These are phyloP conservation scores for Spilogale gracilis DNA, from an alignment of 2,113 vertebrate genomes.

Conservation along the genomic window DNA sequence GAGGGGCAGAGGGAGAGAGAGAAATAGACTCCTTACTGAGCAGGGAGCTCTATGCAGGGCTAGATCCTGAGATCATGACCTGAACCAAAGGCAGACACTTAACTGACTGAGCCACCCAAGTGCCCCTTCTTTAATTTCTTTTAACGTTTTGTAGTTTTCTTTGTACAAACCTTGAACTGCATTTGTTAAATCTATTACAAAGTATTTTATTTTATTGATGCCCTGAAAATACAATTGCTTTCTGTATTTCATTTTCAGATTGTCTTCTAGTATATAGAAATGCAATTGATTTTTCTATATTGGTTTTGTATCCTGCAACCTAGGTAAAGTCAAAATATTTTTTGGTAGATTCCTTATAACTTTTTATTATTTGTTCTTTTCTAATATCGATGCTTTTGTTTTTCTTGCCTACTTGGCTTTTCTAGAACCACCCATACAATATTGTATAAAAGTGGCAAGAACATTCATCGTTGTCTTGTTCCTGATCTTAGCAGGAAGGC, in stretches of 20 bases:
- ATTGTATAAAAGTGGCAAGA: background rate
- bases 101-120: no score
- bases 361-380: background rate
- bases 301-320: background rate
- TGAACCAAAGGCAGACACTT: no score
- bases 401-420: background rate
- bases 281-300: background rate
- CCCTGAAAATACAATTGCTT: background rate
- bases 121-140: background rate
- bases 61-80: no score
- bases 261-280: background rate
- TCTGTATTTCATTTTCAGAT: background rate
- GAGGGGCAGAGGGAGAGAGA: no score
- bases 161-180: background rate
- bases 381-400: background rate
- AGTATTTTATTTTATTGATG: background rate
- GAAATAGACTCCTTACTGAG: no score
- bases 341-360: background rate
- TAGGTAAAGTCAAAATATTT: background rate
- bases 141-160: background rate
- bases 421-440: background rate
- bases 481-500: background rate
- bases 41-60: no score
- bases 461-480: background rate
- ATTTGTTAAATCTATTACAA: background rate